Evolutionary conservation across 2,888 invertebrate genomes (phyloP).

Genomic region (Cryptocephalus moraei): DNA sequence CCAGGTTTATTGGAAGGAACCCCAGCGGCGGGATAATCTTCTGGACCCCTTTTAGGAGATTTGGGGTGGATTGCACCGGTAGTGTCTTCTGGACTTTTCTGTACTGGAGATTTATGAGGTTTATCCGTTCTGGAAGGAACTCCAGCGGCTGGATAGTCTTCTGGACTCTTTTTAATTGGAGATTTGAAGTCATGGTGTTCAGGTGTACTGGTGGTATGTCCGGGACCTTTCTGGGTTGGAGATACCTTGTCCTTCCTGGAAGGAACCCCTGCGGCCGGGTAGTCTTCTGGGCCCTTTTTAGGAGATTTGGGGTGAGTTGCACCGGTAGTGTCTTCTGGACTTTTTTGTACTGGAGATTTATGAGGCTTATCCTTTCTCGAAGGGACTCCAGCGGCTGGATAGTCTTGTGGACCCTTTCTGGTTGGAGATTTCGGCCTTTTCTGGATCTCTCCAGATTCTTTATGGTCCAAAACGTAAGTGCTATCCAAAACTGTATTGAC

Average conservation of each 20-base stretch:
- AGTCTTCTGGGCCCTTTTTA: constrained; percentile 34
- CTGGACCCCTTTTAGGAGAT: constrained; percentile 40
- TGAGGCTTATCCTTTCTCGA: constrained; percentile 4
- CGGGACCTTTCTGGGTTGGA: background rate
- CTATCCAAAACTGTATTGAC: background rate
- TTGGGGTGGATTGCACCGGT: constrained; percentile 5
- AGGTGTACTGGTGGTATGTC: background rate
- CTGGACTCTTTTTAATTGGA: constrained; percentile 5
- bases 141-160: constrained; percentile 10
- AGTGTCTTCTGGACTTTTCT: constrained; percentile 23
- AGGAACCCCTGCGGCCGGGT: constrained; percentile 6
- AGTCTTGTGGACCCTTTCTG: constrained; percentile 7
- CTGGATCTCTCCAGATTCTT: constrained; percentile 2
- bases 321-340: constrained; percentile 24
- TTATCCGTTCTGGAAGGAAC: constrained; percentile 7
- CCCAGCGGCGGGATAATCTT: constrained; percentile 6
- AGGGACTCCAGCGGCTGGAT: constrained; percentile 13
- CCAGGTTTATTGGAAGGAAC: constrained; percentile 1
- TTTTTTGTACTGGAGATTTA: constrained; percentile 3
- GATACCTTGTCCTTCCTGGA: background rate
- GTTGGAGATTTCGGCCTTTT: no score
- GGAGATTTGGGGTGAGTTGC: constrained; percentile 27
- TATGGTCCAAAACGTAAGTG: background rate
- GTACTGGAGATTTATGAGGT: constrained; percentile 1
- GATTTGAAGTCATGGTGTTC: background rate